Evolutionary conservation across 1,140 invertebrate genomes (phyloP).

Genomic region (Neuroterus valhalla): DNA sequence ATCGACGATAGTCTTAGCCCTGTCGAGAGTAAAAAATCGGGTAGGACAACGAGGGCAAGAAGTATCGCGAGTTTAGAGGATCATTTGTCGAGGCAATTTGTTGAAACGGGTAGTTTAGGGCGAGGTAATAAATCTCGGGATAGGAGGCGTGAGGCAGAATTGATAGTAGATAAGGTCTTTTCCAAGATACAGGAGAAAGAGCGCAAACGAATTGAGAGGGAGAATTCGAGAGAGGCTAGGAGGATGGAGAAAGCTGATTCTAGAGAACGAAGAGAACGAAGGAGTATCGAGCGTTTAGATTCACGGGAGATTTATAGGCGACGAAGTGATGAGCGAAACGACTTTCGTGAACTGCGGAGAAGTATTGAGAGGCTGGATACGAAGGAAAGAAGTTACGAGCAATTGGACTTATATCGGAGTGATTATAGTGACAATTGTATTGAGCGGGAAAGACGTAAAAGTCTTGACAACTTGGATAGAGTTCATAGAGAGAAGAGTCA

Average conservation of each 20-base stretch:
- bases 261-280: conserved; percentile 56
- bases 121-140: conserved; percentile 59
- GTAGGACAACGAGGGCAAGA: conserved; percentile 60
- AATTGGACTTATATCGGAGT: conserved; percentile 56
- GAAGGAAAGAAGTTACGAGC: conserved; percentile 59
- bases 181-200: conserved; percentile 65
- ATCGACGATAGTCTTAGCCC: conserved; percentile 71
- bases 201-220: conserved; percentile 61
- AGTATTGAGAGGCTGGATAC: conserved; percentile 66
- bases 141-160: conserved; percentile 54
- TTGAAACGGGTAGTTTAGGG: conserved; percentile 70
- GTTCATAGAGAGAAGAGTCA: conserved; percentile 47
- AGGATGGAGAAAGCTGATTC: conserved; percentile 56
- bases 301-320: conserved; percentile 53
- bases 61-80: conserved; percentile 71
- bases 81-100: conserved; percentile 50
- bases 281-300: conserved; percentile 61
- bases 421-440: conserved; percentile 53
- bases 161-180: conserved; percentile 52
- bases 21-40: conserved; percentile 53
- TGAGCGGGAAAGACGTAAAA: conserved; percentile 59
- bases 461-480: conserved; percentile 58
- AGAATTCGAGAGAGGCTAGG: conserved; percentile 61
- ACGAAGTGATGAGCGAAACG: conserved; percentile 53
- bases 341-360: conserved; percentile 58